These are phyloP conservation scores for Coracias cyanogaster DNA, from an alignment of 2,797 vertebrate genomes.

Conservation along the genomic window DNA sequence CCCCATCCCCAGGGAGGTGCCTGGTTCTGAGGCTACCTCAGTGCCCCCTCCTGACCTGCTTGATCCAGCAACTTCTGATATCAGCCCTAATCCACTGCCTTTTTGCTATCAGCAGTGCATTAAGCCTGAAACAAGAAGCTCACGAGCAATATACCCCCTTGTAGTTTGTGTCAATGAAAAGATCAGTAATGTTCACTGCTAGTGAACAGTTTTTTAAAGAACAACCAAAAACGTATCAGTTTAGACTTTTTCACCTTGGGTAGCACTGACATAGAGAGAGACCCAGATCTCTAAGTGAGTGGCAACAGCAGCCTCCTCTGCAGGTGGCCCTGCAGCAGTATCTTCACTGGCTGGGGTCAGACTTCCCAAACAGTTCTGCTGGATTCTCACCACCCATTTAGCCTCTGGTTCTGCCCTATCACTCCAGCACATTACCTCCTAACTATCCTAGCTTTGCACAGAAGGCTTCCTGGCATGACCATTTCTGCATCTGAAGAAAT, in stretches of 20 bases:
- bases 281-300: not conserved
- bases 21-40: rapidly evolving
- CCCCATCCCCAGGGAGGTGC: too few species aligned
- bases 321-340: rapidly evolving
- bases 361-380: not conserved
- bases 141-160: rapidly evolving
- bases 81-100: not conserved
- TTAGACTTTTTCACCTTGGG: not conserved
- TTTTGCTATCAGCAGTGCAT: not conserved
- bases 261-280: not conserved
- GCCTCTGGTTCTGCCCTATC: rapidly evolving
- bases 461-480: not conserved
- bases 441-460: not conserved
- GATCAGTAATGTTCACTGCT: rapidly evolving
- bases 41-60: not conserved
- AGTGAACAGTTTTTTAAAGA: not conserved
- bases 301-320: not conserved
- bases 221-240: not conserved
- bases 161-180: not conserved
- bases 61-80: not conserved
- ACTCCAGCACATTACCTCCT: not conserved
- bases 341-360: rapidly evolving
- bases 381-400: not conserved
- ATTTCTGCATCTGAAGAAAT: not conserved
- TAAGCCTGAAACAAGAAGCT: not conserved